Base-by-base conservation (phyloP, 1,140 invertebrate genomes). In the Trichoplusia ni region DNA sequence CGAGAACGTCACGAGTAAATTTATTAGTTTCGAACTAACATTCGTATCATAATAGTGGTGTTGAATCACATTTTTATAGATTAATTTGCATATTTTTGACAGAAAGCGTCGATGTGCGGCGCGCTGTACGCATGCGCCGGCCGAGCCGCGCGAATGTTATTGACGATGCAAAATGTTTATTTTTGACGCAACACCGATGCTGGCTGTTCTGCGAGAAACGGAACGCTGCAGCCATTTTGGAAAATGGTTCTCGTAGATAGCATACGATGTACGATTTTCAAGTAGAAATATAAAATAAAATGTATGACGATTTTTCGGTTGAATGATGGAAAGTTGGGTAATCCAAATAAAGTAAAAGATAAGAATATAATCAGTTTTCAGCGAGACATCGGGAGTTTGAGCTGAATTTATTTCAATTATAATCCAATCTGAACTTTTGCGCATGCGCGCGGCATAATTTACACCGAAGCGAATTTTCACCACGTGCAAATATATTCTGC, bases 61-160 rank as follows among this genome's bases (percentile, higher is more conserved):
- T 71, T 80, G 80, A 84, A 88, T 84, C 71, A 76, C 69, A 77
- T 86, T 89, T 87, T 88, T 88, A 86, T 88, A 77, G 84, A 85
- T 83, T 85, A 88, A 90, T 90, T 90, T 89, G 83, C 87, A 90
- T 90, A 90, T 84, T 85, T 87, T 79, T 87, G 87, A 89, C 85
- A 84, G 82, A 69, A 70, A 56, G 68, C 74, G 75, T 58, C 51
- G 44, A 47, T 49, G 18, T 49, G 61, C 40, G 46, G 59, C 29
- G 65, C 69, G 66, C 35, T 47, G 54, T 47, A 59, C 85, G 87
- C 87, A 89, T 89, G 87, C 86, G 84, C 71, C 18, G 40, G 29
- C 40, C 44, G 61, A 75, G 51, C 47, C 72, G 74, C 74, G 63
- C 63, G 79, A 81, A 85, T 86, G 77, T 82, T 86, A 89, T 89